A percentile compares a stretch with the other conserved stretches of the same genome.
Conservation (phyloP, 2,113 vertebrate species). For the Paradisaea rubra region DNA sequence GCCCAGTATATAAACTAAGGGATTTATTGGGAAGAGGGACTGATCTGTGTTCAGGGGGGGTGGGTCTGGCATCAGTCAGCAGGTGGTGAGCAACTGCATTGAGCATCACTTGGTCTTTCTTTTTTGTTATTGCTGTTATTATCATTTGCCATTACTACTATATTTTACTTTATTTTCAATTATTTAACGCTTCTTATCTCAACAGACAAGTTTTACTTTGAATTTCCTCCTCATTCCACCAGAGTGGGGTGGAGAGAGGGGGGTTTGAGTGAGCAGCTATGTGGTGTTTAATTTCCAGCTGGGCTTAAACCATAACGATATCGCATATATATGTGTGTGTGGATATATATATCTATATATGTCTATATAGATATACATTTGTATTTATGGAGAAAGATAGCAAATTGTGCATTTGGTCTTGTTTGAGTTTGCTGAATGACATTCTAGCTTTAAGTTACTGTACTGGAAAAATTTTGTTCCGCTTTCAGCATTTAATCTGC, state of each 20-base stretch:
- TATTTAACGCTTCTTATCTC: neutral
- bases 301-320: neutral
- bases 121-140: neutral
- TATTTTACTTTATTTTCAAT: neutral
- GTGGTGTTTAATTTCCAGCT: neutral
- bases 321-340: too few species aligned
- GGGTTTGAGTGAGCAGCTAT: neutral
- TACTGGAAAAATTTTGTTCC: neutral
- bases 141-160: neutral
- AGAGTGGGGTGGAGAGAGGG: neutral
- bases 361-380: neutral
- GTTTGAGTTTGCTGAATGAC: neutral
- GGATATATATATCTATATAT: neutral
- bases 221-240: neutral
- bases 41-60: fast-evolving
- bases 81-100: neutral
- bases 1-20: neutral
- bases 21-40: neutral
- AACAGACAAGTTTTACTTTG: neutral
- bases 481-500: neutral
- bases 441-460: neutral
- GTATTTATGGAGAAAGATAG: neutral
- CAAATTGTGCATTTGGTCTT: neutral
- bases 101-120: neutral
- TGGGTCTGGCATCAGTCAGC: neutral